These are phyloP conservation scores for Scotopteryx bipunctaria DNA, from an alignment of 2,888 invertebrate genomes.

Conservation along the genomic window DNA sequence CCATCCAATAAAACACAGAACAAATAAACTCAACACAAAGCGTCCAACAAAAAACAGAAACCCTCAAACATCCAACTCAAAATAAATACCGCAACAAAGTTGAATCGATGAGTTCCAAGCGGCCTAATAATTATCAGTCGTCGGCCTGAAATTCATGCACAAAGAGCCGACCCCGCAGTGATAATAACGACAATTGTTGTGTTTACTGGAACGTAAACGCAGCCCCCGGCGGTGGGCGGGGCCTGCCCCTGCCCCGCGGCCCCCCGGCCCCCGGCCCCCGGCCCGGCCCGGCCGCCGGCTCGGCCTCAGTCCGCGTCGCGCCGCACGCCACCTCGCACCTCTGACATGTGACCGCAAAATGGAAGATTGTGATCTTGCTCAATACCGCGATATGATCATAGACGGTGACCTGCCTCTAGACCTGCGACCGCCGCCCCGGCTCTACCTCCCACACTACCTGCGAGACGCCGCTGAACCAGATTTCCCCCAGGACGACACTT, in stretches of 20 bases:
- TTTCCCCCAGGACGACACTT: slow-evolving; percentile 73
- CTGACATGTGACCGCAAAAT: slow-evolving; percentile 77
- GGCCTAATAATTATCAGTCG: slow-evolving; percentile 81
- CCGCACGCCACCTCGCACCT: slow-evolving; percentile 71
- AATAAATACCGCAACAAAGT: slow-evolving; percentile 73
- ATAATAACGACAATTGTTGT: slow-evolving; percentile 84
- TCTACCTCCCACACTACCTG: slow-evolving; percentile 73
- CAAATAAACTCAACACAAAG: slow-evolving; percentile 30
- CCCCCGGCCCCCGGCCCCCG: slow-evolving; percentile 66
- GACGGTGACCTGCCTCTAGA: slow-evolving; percentile 76
- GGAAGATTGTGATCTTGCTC: slow-evolving; percentile 79
- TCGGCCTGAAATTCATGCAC: slow-evolving; percentile 83
- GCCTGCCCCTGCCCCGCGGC: no score
- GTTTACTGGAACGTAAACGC: slow-evolving; percentile 83
- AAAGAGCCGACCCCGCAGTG: slow-evolving; percentile 81
- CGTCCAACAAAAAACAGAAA: slow-evolving; percentile 33
- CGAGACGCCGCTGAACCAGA: slow-evolving; percentile 64
- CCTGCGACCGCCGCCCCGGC: slow-evolving; percentile 72
- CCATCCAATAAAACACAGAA: slow-evolving; percentile 12
- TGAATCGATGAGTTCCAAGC: slow-evolving; percentile 73
- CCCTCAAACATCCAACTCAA: slow-evolving; percentile 45
- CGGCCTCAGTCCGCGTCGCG: slow-evolving; percentile 71
- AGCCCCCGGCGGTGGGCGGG: slow-evolving; percentile 44
- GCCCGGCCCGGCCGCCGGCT: slow-evolving; percentile 54
- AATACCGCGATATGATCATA: slow-evolving; percentile 78